Evolutionary conservation across 2,888 invertebrate species (phyloP).

Genomic region (Drosophila melanosoma): DNA sequence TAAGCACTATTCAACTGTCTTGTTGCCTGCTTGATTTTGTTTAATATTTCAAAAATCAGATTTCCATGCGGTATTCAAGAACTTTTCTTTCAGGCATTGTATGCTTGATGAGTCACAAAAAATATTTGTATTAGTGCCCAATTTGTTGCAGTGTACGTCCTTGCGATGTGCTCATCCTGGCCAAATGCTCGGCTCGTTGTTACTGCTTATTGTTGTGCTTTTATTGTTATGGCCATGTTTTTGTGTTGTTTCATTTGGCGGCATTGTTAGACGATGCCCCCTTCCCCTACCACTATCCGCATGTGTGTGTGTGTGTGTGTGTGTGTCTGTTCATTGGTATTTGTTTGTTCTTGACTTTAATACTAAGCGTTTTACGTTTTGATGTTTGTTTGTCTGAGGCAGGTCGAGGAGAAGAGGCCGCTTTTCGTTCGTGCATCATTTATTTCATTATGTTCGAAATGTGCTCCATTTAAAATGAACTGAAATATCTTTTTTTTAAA

Average conservation of each 20-base stretch:
- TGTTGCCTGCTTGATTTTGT: background rate
- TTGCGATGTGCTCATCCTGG: conserved; percentile 45
- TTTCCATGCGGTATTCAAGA: background rate
- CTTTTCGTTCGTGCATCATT: conserved; percentile 35
- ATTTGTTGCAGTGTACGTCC: conserved; percentile 31
- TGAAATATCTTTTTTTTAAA: conserved; percentile 56
- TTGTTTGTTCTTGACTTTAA: conserved; percentile 53
- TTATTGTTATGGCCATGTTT: conserved; percentile 78
- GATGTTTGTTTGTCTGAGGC: conserved; percentile 40
- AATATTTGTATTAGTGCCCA: background rate
- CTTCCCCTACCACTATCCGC: background rate
- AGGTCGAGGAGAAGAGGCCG: conserved; percentile 16
- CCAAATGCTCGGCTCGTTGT: conserved; percentile 61
- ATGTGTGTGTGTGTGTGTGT: conserved; percentile 1
- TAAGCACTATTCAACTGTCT: background rate
- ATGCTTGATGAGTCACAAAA: background rate
- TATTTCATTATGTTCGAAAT: conserved; percentile 25
- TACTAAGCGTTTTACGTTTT: conserved; percentile 76
- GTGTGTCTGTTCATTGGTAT: conserved; percentile 5
- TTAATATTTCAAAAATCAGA: background rate
- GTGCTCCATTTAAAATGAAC: conserved; percentile 28
- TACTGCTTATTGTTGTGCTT: conserved; percentile 78
- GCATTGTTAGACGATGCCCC: conserved; percentile 62
- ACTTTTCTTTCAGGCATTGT: background rate
- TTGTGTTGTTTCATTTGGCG: conserved; percentile 74